Conservation (phyloP, 2,888 invertebrate species). For the Amitus sp. region DNA sequence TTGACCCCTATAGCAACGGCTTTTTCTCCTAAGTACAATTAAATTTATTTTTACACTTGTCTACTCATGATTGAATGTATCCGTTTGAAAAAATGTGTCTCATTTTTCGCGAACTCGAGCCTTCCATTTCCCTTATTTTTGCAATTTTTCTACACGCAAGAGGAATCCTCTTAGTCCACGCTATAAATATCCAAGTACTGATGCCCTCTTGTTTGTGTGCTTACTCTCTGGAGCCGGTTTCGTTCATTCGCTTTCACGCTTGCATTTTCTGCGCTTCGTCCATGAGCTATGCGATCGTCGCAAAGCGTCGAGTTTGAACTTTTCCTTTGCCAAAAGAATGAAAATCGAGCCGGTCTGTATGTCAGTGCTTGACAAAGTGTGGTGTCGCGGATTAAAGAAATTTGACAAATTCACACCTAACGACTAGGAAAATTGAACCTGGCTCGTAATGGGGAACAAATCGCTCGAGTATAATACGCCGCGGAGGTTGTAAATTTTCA, state of each 20-base stretch:
- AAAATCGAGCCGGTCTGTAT: too few relatives aligned
- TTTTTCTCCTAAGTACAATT: too few relatives aligned
- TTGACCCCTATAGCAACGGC: too few relatives aligned
- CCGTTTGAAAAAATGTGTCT: too few relatives aligned
- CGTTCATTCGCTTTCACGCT: slow-evolving; percentile 21
- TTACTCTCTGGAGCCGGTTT: slow-evolving; percentile 34
- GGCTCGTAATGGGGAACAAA: slow-evolving; percentile 1
- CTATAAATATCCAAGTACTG: slow-evolving; percentile 32
- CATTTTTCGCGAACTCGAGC: too few relatives aligned
- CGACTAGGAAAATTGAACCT: neutral
- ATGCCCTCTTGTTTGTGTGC: slow-evolving; percentile 26
- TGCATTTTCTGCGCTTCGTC: neutral
- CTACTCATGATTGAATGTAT: too few relatives aligned
- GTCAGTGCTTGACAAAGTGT: neutral
- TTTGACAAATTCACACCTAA: neutral
- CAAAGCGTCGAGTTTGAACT: neutral
- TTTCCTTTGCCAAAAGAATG: too few relatives aligned
- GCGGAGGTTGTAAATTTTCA: slow-evolving; percentile 2
- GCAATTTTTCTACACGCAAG: too few relatives aligned
- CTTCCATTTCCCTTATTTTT: too few relatives aligned
- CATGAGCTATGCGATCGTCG: neutral
- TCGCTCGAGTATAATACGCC: neutral
- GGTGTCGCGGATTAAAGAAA: neutral
- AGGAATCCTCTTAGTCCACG: too few relatives aligned
- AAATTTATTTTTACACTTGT: too few relatives aligned